These are phyloP conservation scores for Crossocerus cetratus DNA, from an alignment of 2,888 invertebrate genomes.

Conservation along the genomic window DNA sequence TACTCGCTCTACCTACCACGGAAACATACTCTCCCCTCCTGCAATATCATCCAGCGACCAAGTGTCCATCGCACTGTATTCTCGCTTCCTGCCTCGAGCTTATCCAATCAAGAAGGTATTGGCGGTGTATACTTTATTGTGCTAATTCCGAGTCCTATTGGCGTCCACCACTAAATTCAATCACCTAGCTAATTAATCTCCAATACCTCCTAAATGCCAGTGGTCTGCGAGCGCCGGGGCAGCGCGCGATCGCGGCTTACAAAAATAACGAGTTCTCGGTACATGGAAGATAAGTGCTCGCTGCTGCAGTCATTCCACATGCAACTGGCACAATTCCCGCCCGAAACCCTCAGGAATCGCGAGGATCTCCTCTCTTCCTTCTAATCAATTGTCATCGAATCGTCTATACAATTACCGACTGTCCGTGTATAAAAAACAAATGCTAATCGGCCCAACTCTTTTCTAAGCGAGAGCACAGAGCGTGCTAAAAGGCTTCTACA, in stretches of 20 bases:
- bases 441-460: too few species aligned
- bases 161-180: too few species aligned
- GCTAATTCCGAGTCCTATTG: not conserved
- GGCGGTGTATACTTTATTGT: not conserved
- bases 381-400: too few species aligned
- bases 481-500: too few species aligned
- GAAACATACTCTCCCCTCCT: not conserved
- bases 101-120: not conserved
- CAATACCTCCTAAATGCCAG: not conserved
- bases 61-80: not conserved
- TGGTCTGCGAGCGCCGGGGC: not conserved
- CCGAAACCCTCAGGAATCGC: too few species aligned
- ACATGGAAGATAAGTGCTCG: slow-evolving; percentile 6
- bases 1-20: not conserved
- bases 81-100: not conserved
- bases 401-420: too few species aligned
- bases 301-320: too few species aligned
- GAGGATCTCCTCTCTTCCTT: too few species aligned
- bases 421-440: too few species aligned
- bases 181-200: not conserved
- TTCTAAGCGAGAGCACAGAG: too few species aligned
- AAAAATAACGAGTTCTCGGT: slow-evolving; percentile 26
- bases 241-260: slow-evolving; percentile 2
- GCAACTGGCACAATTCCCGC: too few species aligned
- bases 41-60: not conserved